These are phyloP conservation scores for rabbit (Oryctolagus cuniculus) DNA, from an alignment of 2,113 vertebrate genomes.

Conservation along the genomic window DNA sequence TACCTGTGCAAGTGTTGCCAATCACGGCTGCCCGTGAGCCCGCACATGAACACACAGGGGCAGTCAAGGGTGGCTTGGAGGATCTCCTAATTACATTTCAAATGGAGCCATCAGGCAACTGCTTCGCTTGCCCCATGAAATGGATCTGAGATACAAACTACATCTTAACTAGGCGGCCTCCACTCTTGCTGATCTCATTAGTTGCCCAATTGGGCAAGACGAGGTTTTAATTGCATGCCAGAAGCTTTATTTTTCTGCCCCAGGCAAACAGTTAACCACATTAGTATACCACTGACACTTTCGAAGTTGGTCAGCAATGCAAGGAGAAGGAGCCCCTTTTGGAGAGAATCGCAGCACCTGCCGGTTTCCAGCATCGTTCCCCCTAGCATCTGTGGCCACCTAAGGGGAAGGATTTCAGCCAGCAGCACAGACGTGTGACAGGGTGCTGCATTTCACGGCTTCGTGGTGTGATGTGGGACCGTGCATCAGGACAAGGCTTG, in stretches of 20 bases:
- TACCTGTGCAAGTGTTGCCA: accelerated
- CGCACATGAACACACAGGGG: accelerated
- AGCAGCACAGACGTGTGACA: neutral
- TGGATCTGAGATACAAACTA: constrained; percentile 81
- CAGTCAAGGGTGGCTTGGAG: neutral
- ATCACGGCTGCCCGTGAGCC: neutral
- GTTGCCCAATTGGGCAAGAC: constrained; percentile 87
- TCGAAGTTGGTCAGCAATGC: constrained; percentile 76
- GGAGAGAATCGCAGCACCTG: constrained; percentile 64
- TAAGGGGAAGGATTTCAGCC: neutral
- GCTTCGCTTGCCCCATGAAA: constrained; percentile 53
- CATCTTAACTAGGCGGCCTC: constrained; percentile 84
- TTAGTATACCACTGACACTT: constrained; percentile 76
- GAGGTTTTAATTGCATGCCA: constrained; percentile 83
- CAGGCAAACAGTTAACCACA: constrained; percentile 86
- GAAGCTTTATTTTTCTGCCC: constrained; percentile 81
- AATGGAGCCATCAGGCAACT: constrained; percentile 45
- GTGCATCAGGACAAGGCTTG: neutral
- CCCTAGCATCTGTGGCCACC: neutral
- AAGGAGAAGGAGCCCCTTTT: constrained; percentile 75
- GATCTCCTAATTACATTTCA: neutral
- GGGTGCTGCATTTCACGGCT: neutral
- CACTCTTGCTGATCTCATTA: constrained; percentile 85
- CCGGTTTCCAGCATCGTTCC: constrained; percentile 56
- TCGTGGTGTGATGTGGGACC: accelerated